phyloP scores from a whole-genome alignment of 2,113 vertebrate species.

The Onychostruthus taczanowskii region DNA sequence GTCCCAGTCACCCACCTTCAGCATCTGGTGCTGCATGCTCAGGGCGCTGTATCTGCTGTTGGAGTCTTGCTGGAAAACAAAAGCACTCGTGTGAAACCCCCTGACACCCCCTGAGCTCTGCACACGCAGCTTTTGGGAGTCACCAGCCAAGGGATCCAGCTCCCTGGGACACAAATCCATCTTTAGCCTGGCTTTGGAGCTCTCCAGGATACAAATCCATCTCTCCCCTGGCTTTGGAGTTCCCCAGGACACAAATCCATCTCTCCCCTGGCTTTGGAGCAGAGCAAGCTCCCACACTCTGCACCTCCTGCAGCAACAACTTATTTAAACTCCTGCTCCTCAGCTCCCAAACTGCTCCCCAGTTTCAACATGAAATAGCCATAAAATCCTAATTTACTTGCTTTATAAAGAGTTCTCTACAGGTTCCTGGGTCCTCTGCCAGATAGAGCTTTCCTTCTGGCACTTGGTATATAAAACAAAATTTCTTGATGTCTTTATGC shows the following conservation, averaged over 20 bases:
- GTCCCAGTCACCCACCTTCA: slow-evolving; percentile 82
- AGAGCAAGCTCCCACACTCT: not conserved
- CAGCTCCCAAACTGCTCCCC: not conserved
- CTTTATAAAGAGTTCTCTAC: not conserved
- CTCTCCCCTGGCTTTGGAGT: not conserved
- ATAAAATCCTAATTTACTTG: slow-evolving; percentile 3
- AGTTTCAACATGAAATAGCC: not conserved
- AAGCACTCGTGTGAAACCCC: not conserved
- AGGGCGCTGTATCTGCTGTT: slow-evolving; percentile 84
- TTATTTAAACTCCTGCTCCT: not conserved
- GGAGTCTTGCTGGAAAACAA: slow-evolving; percentile 87
- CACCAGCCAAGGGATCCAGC: not conserved
- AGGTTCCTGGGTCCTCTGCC: not conserved
- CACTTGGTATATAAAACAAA: not conserved
- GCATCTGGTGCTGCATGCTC: slow-evolving; percentile 94
- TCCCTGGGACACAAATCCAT: not conserved
- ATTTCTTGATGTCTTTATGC: not conserved
- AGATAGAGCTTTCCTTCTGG: not conserved
- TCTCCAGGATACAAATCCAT: not conserved
- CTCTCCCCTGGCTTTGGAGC: not conserved
- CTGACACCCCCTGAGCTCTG: not conserved
- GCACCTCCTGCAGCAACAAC: not conserved
- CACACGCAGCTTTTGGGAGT: fast-evolving
- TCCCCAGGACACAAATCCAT: not conserved
- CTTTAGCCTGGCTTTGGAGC: not conserved